These are phyloP conservation scores for Psilanteris sp. DNA, from an alignment of 1,140 invertebrate genomes.

Conservation along the genomic window DNA sequence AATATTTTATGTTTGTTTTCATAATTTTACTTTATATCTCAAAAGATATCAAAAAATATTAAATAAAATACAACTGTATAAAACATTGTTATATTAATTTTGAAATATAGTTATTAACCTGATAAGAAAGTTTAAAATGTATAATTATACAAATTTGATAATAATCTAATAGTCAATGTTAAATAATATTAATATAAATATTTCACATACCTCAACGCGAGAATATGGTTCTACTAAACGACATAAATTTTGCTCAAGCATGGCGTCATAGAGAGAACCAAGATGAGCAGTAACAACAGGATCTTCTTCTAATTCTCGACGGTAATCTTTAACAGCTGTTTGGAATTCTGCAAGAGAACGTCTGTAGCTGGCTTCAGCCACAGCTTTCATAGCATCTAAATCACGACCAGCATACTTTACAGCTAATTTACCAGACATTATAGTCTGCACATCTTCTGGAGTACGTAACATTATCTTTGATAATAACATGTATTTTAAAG, in stretches of 20 bases:
- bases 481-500: constrained; percentile 99
- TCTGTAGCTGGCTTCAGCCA: constrained; percentile 97
- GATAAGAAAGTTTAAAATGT: no score
- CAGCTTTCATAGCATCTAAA: constrained; percentile 98
- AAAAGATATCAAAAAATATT: no score
- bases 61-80: no score
- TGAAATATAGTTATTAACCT: no score
- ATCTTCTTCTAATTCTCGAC: constrained; percentile 95
- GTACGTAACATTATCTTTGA: constrained; percentile 98
- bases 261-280: constrained; percentile 97
- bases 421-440: constrained; percentile 97
- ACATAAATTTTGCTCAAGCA: constrained; percentile 99
- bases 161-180: no score
- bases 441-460: constrained; percentile 97
- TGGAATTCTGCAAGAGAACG: constrained; percentile 98
- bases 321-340: constrained; percentile 90
- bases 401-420: constrained; percentile 97
- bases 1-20: no score
- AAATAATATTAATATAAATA: no score
- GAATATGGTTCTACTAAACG: constrained; percentile 99
- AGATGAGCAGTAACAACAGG: constrained; percentile 97
- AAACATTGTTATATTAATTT: no score
- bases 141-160: no score
- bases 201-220: constrained; percentile 91
- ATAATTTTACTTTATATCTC: no score